phyloP scores from a whole-genome alignment of 2,888 invertebrate genomes.

The Melinaea menophilus region DNA sequence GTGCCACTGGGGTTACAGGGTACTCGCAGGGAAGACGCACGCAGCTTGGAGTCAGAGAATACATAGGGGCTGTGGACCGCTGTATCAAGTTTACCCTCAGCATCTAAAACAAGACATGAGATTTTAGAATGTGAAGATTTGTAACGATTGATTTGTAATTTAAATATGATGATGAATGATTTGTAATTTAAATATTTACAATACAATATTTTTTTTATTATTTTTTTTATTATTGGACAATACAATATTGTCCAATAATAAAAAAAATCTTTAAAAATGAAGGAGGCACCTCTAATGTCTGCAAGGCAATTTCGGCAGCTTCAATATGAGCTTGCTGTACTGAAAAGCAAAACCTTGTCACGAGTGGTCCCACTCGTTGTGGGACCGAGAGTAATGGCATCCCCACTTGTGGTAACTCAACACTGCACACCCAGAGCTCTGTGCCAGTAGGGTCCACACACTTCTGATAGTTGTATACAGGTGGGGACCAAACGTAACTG shows the following conservation, averaged over 20 bases:
- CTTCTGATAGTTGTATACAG: slow-evolving; percentile 57
- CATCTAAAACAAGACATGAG: slow-evolving; percentile 42
- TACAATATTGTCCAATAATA: no score
- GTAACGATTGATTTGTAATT: no score
- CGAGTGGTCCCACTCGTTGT: slow-evolving; percentile 51
- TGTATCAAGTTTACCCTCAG: slow-evolving; percentile 48
- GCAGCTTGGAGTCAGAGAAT: slow-evolving; percentile 44
- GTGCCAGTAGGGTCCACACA: slow-evolving; percentile 44
- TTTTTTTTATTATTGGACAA: no score
- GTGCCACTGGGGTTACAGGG: slow-evolving; percentile 37
- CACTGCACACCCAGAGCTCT: slow-evolving; percentile 53
- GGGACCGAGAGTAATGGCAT: slow-evolving; percentile 47
- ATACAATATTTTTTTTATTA: no score
- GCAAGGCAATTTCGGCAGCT: slow-evolving; percentile 57
- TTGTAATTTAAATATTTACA: no score
- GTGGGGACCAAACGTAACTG: slow-evolving; percentile 62
- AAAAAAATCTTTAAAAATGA: slow-evolving; percentile 3
- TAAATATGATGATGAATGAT: no score
- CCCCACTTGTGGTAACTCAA: slow-evolving; percentile 60
- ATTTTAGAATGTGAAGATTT: not conserved
- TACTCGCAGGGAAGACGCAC: slow-evolving; percentile 51
- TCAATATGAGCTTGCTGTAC: slow-evolving; percentile 56
- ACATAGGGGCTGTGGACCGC: slow-evolving; percentile 43
- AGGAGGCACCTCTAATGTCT: slow-evolving; percentile 52
- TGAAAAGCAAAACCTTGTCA: slow-evolving; percentile 47